Evolutionary conservation across 2,888 invertebrate species (phyloP), one percentile per base, ranked within the genome.

Genomic region (Serripes groenlandicus): DNA sequence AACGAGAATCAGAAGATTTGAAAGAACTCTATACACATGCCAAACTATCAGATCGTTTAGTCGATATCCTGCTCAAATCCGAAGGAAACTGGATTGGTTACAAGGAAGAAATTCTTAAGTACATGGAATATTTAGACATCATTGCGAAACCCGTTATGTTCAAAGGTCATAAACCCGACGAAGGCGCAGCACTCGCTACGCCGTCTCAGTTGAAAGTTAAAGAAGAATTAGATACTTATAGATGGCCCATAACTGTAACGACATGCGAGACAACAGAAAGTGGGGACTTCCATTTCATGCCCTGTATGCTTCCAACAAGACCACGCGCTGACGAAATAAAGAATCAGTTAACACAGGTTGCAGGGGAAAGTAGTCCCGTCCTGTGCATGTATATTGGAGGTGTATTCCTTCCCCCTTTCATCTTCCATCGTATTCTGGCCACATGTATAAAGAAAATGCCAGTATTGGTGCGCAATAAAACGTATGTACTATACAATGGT

Each of bases 121-220:
- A 79, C 60, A 83, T 83, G 83, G 83, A 83, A 66, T 56, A 77
- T 23, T 70, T 79, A 4, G 79, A 83, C 32, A 79, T 83, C 32
- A 80, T 83, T 35, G 83, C 79, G 7, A 76, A 71, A 30, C 83
- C 83, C 49, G 42, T 69, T 34, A 26, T n/a, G 5, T 34, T 62
- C 34, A 34, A 28, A 2, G 34, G 34, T 3, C 1, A 30, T 5
- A 34, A 1, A 9, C 32, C 30, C 1, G 62, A 30, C 5, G n/a
- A n/a, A n/a, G n/a, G n/a, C n/a, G 21, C 62, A 15, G 23, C 15
- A 3, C 21, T 26, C 15, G 15, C 3, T 23, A 28, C 58, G 3
- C 58, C 30, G 5, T 15, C 5, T 15, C 4, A 5, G 26, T 28
- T 5, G 4, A 3, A 30, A 7, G 18, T 21, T 32, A n/a, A 62